Conservation (phyloP, 2,888 invertebrate genomes). For the Lottia scabra region DNA sequence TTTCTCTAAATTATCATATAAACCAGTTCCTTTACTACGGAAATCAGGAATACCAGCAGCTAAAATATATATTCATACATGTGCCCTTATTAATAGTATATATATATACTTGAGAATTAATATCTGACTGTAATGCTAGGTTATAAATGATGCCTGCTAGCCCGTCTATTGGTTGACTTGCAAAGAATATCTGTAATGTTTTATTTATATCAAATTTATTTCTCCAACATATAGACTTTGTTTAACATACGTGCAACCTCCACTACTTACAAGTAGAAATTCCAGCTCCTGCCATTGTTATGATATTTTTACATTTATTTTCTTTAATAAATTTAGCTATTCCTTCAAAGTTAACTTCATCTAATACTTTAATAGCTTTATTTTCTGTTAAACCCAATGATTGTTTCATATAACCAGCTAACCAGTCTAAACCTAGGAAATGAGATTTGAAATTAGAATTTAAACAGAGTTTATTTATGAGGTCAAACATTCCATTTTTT, state of each 20-base stretch:
- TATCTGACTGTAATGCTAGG: no score
- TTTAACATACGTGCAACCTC: no score
- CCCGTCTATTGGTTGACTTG: no score
- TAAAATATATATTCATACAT: slow-evolving; percentile 68
- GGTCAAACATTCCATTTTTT: no score
- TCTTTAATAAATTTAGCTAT: slow-evolving; percentile 83
- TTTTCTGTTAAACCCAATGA: neutral
- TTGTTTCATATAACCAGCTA: neutral
- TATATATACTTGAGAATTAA: no score
- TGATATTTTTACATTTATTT: slow-evolving; percentile 83
- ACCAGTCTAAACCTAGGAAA: neutral
- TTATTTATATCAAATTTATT: no score
- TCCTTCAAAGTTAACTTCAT: slow-evolving; percentile 79
- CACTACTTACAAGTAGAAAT: slow-evolving; percentile 90
- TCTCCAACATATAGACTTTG: no score
- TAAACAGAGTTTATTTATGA: no score
- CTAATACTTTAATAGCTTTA: slow-evolving; percentile 73
- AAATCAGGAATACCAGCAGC: slow-evolving; percentile 98
- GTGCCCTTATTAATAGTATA: no score
- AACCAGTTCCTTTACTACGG: slow-evolving; percentile 89
- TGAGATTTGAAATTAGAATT: no score
- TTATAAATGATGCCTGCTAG: no score
- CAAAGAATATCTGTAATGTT: no score
- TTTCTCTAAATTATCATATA: slow-evolving; percentile 91
- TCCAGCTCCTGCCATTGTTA: slow-evolving; percentile 95